Evolutionary conservation across 92 coral and sea anemone species (phyloP).

Genomic region (Muricea muricata): DNA sequence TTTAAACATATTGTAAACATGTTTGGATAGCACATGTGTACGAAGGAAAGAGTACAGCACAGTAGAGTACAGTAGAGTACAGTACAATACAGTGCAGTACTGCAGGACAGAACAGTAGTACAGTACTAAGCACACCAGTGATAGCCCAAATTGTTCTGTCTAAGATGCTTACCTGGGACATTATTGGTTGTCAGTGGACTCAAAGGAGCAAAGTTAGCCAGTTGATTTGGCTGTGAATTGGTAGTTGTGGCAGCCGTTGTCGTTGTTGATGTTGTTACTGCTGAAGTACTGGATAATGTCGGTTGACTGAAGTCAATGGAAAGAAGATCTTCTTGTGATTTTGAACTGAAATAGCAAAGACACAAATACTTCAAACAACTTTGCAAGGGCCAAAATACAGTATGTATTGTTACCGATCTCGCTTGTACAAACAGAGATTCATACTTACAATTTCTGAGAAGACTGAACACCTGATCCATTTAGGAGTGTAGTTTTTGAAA

Average conservation of each 20-base stretch:
- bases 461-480: conserved; percentile 28
- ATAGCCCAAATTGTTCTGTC: neutral
- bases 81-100: too few species aligned
- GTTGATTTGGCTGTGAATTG: conserved; percentile 18
- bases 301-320: conserved; percentile 79
- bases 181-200: conserved; percentile 1
- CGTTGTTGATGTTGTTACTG: neutral
- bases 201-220: neutral
- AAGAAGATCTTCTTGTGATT: conserved; percentile 85
- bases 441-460: conserved; percentile 21
- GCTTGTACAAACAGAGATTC: too few species aligned
- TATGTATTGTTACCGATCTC: too few species aligned
- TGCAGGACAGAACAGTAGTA: too few species aligned
- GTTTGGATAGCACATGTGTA: too few species aligned
- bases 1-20: too few species aligned
- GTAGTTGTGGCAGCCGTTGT: neutral
- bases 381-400: neutral
- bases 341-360: conserved; percentile 52
- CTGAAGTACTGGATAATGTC: neutral
- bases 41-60: too few species aligned
- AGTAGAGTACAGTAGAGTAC: too few species aligned
- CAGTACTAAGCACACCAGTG: neutral
- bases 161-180: conserved; percentile 24
- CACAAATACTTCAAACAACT: neutral
- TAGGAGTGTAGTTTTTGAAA: conserved; percentile 14